Evolutionary conservation across 2,888 invertebrate species (phyloP), one percentile per base, ranked within the genome.

Genomic region (Linnaemya tessellans): DNA sequence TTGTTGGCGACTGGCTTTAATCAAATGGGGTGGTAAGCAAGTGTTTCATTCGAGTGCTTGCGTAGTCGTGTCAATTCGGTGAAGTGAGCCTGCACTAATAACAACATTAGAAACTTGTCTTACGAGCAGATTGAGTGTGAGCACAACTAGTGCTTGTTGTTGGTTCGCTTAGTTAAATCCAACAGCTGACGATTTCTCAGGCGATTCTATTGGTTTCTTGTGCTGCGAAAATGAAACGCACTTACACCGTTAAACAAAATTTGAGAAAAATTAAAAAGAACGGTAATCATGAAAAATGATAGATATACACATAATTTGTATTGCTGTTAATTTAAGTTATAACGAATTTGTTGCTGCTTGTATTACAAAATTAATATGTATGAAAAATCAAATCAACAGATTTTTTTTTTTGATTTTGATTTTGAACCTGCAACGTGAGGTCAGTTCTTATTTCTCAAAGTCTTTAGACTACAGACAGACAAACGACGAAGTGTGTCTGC

Each of bases 61-160:
- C 46, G 8, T 22, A 56, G 62, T 79, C 79, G 81, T 79, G 86
- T 84, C 75, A 87, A 81, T 84, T 71, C 75, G 73, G 64, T 73
- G 80, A 78, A 79, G 80, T 83, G 84, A 68, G 78, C 80, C 80
- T 80, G 80, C 80, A 83, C 85, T 85, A 75, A 82, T 82, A 80
- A 79, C 79, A 82, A 85, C 79, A 82, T 82, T 85, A 75, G 82
- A 80, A 82, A 85, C 85, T 85, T 85, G 85, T 85, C 82, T 85
- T 85, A 82, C 71, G 71, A 67, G 58, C 65, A 65, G 41, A 22
- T 18, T 65, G 49, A 60, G 65, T 65, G 41, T 58, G 64, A 64
- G 22, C 54, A 64, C 74, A 74, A 68, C 67, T 60, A 64, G 85
- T 82, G 65, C 65, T 85, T 84, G 64, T 71, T 84, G 77, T 68